These are phyloP conservation scores for Lineus longissimus DNA, from an alignment of 1,140 invertebrate genomes.

Conservation along the genomic window DNA sequence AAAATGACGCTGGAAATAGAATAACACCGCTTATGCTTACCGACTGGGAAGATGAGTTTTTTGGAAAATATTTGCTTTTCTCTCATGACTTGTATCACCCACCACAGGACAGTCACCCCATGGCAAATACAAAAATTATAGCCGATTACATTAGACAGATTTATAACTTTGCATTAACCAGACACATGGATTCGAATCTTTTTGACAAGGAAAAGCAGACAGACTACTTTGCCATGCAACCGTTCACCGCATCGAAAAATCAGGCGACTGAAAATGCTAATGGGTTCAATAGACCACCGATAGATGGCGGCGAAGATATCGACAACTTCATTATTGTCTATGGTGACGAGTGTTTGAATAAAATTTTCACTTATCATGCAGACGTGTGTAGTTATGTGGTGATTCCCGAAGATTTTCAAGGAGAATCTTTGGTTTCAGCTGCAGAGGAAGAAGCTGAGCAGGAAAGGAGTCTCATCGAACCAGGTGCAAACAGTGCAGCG, in stretches of 20 bases:
- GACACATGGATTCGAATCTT: not conserved
- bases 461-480: conserved; percentile 7
- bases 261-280: not conserved
- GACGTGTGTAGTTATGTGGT: conserved; percentile 7
- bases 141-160: not conserved
- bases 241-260: not conserved
- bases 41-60: conserved; percentile 5
- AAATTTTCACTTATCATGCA: conserved; percentile 6
- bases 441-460: not conserved
- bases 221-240: conserved; percentile 2
- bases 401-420: conserved; percentile 5
- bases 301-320: not conserved
- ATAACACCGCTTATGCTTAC: not conserved
- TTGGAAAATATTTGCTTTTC: not conserved
- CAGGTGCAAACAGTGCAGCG: not conserved
- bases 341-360: conserved; percentile 7
- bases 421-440: not conserved
- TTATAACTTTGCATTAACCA: not conserved
- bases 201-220: not conserved
- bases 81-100: not conserved
- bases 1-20: not conserved
- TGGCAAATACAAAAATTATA: conserved; percentile 2
- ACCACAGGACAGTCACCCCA: not conserved
- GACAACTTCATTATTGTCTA: conserved; percentile 7
- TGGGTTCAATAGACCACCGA: too few species aligned